Conservation (phyloP, 2,113 vertebrate genomes). For the Nothobranchius kuhntae region DNA sequence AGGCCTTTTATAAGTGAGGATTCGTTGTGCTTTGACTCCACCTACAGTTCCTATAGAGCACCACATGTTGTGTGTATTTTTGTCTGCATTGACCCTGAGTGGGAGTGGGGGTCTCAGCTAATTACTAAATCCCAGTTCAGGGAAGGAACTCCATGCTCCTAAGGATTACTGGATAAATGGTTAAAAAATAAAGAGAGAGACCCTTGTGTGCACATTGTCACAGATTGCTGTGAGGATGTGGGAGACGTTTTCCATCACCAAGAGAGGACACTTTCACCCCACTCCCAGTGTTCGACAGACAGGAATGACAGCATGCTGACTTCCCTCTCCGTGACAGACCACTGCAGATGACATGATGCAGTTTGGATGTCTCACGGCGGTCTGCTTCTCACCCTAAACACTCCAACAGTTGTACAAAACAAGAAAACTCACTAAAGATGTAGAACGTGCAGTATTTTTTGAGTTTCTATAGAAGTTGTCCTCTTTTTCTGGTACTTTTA, state of each 20-base stretch:
- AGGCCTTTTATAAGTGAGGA: conserved; percentile 16
- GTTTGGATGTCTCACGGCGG: conserved; percentile 52
- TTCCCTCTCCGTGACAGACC: conserved; percentile 50
- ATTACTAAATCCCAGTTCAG: background rate
- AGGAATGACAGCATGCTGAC: conserved; percentile 61
- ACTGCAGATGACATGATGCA: conserved; percentile 60
- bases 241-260: conserved; percentile 55
- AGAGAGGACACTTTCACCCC: conserved; percentile 52
- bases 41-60: conserved; percentile 68
- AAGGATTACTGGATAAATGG: background rate
- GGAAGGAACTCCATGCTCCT: background rate
- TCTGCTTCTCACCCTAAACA: conserved; percentile 27
- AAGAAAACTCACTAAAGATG: conserved; percentile 24
- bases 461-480: background rate
- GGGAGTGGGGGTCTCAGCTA: background rate
- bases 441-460: conserved; percentile 13
- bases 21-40: conserved; percentile 71
- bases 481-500: background rate
- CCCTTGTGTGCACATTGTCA: conserved; percentile 30
- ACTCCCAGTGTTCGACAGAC: conserved; percentile 44
- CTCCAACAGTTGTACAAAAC: conserved; percentile 14
- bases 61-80: conserved; percentile 38
- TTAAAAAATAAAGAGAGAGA: background rate
- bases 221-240: conserved; percentile 27
- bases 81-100: conserved; percentile 1